Base-by-base conservation (phyloP, 2,888 invertebrate species). In the Harpalus rufipes region DNA sequence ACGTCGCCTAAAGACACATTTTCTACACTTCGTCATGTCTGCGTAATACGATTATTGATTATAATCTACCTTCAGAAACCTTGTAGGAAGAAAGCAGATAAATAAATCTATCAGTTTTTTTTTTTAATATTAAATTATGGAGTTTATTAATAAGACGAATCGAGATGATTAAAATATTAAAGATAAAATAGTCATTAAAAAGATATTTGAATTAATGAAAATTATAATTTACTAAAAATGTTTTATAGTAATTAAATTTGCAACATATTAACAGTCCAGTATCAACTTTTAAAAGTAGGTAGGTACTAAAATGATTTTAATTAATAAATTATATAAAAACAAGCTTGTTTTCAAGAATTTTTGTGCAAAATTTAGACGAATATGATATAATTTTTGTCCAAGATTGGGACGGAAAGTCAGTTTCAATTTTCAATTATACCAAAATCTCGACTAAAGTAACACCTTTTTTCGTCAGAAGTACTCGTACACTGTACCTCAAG, bases 201-300 rank as follows among this genome's bases (percentile, higher is more conserved):
- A 68, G 0, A 68, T 68, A 39, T 68, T 68, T 68, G 68, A 8
- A 68, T 68, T 68, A 68, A 65, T 65, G 39, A n/a, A 44, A 12
- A 12, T 12, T 51, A 12, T 51, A 51, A 8, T 51, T 51, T 51
- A 51, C 12, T 14, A 68, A 39, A 18, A 14, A 25, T 16, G 12
- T 25, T 63, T 63, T 25, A 12, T 3, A 21, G 63, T 21, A 63
- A 63, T 63, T 63, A 63, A 63, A 1, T 8, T 14, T 63, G 12
- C 10, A n/a, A 56, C 10, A 56, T n/a, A 5, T 25, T 21, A 25
- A 18, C 25, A 12, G 7, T 8, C 7, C 21, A 63, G 25, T 10
- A 25, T 63, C 32, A 21, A 25, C 59, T 63, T 21, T 68, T 68
- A 32, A 39, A 68, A 51, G 12, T 12, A 14, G 32, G n/a, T 21